Evolutionary conservation across 2,113 vertebrate species (phyloP), one percentile per base, ranked within the genome.

Genomic region (Microcebus tavaratra): DNA sequence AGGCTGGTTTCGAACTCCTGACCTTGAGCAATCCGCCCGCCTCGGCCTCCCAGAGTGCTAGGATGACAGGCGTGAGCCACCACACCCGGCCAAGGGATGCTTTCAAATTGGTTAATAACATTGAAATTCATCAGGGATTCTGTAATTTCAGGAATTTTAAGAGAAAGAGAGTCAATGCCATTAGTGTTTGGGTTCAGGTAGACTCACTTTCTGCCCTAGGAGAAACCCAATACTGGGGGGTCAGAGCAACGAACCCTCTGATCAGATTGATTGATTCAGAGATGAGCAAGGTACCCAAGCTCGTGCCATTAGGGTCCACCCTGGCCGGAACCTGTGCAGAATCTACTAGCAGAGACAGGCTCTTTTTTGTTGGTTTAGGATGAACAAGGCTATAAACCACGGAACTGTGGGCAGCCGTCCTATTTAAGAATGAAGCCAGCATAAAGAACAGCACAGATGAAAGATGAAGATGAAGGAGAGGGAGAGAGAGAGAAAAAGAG

Each of bases 131-230:
- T 84, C 53, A 76, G 63, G 45, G 36, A 45, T 81, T 89, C 78
- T 61, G 7, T 67, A 70, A 23, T 85, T 83, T 81, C 63, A 72
- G 45, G 53, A 92, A 94, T 92, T 96, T 83, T 75, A 70, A 70
- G 80, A 93, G 72, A 57, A 78, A 57, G 73, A 25, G 10, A 36
- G 21, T 68, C 42, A 76, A 23, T 73, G 34, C 4, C 79, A 21
- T 89, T 9, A 39, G 29, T 67, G 21, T 13, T 1, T 18, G 25
- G 45, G 0, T 68, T 80, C 42, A 72, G 6, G 27, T 65, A 25
- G 11, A 13, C 5, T 31, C 4, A 21, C 20, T 27, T 91, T 72
- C 57, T 36, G 21, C 67, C 94, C 63, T 65, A 67, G 45, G 12
- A 61, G 63, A 57, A 61, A 61, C 57, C 73, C 31, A n/a, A 42